These are phyloP conservation scores for Drosophila algonquin DNA, from an alignment of 2,888 invertebrate genomes.

Conservation along the genomic window DNA sequence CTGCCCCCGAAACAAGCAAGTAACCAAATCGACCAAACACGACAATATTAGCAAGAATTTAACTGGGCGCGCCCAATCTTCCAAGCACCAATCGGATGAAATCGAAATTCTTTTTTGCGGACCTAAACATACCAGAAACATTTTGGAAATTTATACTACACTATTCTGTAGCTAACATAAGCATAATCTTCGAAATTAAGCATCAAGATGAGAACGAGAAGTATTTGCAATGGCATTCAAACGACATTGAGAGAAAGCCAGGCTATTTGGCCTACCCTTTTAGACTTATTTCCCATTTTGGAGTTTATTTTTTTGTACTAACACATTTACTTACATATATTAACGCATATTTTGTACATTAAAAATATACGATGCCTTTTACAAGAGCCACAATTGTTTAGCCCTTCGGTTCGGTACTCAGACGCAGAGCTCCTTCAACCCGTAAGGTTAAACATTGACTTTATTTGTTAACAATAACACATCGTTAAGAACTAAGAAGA, in stretches of 20 bases:
- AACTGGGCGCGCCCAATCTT: constrained; percentile 31
- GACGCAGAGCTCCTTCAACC: neutral
- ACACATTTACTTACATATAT: constrained; percentile 40
- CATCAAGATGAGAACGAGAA: constrained; percentile 32
- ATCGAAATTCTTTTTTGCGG: constrained; percentile 13
- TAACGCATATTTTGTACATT: constrained; percentile 30
- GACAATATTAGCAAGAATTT: constrained; percentile 53
- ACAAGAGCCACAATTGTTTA: neutral
- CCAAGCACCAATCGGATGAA: constrained; percentile 17
- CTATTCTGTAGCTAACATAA: constrained; percentile 24
- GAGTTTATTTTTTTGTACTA: constrained; percentile 48
- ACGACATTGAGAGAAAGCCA: constrained; percentile 32
- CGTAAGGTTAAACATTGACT: constrained; percentile 44
- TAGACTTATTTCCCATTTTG: constrained; percentile 40
- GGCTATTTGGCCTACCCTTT: constrained; percentile 14
- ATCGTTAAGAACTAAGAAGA: constrained; percentile 43
- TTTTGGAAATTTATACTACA: constrained; percentile 20
- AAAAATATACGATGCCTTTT: constrained; percentile 29
- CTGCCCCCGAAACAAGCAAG: constrained; percentile 43
- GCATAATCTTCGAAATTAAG: constrained; percentile 14
- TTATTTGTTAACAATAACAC: constrained; percentile 63
- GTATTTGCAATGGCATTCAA: constrained; percentile 47
- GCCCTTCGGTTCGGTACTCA: neutral
- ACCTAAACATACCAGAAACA: constrained; percentile 25
- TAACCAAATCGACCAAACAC: constrained; percentile 32